Evolutionary conservation across 2,113 vertebrate species (phyloP).

Genomic region (Menidia beryllina): DNA sequence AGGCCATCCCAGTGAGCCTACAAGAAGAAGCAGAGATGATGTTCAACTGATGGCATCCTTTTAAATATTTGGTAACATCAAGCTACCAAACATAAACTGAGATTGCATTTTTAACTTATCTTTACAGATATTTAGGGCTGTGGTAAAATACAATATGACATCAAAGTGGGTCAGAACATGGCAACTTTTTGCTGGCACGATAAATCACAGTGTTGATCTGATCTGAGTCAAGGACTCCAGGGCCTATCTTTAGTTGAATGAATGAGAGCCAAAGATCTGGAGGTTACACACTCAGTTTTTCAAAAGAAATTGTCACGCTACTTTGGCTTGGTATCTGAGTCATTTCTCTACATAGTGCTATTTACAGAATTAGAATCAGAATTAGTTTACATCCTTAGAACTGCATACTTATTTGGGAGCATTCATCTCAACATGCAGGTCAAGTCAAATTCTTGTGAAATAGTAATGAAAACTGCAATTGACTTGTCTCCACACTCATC

Average conservation of each 20-base stretch:
- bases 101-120: constrained; percentile 45
- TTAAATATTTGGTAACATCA: too few species aligned
- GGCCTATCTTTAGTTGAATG: constrained; percentile 41
- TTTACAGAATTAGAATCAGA: not conserved
- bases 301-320: constrained; percentile 28
- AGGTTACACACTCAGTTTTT: constrained; percentile 35
- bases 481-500: too few species aligned
- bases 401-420: not conserved
- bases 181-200: constrained; percentile 27
- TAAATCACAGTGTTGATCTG: constrained; percentile 20
- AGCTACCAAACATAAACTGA: constrained; percentile 16
- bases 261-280: constrained; percentile 47
- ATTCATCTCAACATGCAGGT: not conserved
- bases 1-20: constrained; percentile 98
- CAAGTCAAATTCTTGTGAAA: not conserved
- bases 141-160: constrained; percentile 58
- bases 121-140: constrained; percentile 61
- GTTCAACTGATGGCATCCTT: constrained; percentile 19
- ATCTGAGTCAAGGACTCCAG: constrained; percentile 30
- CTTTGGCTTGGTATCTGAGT: constrained; percentile 37
- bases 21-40: constrained; percentile 12
- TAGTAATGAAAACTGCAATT: too few species aligned
- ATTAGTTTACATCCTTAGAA: not conserved
- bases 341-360: constrained; percentile 7
- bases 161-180: constrained; percentile 57